Conservation (phyloP, 2,797 vertebrate genomes). For the Arrhamphus sclerolepis region DNA sequence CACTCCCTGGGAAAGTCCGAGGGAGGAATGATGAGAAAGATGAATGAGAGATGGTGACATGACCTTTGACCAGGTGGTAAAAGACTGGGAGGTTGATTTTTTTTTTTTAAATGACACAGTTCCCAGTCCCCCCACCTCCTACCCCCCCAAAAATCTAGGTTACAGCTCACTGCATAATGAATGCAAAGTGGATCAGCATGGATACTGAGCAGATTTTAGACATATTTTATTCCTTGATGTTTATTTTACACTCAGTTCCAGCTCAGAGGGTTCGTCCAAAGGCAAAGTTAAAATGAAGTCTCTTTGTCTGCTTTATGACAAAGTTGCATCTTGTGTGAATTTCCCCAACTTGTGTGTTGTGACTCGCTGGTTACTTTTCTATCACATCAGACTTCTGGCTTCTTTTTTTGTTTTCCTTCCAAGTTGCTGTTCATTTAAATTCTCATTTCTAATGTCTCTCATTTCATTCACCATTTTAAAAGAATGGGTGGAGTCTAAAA, state of each 20-base stretch:
- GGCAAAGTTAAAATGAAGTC: conserved; percentile 33
- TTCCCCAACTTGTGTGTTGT: not conserved
- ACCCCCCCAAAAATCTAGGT: conserved; percentile 39
- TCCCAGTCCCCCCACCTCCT: too few relatives aligned
- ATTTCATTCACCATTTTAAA: too few relatives aligned
- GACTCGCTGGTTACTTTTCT: conserved; percentile 6
- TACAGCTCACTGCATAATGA: conserved; percentile 42
- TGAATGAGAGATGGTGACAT: conserved; percentile 54
- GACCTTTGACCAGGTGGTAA: conserved; percentile 59
- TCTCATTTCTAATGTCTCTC: too few relatives aligned
- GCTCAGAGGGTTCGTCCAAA: conserved; percentile 32
- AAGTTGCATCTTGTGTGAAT: conserved; percentile 18
- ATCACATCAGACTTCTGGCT: too few relatives aligned
- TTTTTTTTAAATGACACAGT: too few relatives aligned
- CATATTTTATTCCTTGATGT: conserved; percentile 56
- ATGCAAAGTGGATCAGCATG: conserved; percentile 40
- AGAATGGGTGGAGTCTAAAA: too few relatives aligned
- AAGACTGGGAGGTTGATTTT: conserved; percentile 41
- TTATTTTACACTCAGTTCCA: conserved; percentile 39
- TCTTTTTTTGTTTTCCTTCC: too few relatives aligned
- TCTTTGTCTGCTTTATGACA: conserved; percentile 27
- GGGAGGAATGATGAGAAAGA: conserved; percentile 29
- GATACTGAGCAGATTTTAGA: conserved; percentile 45
- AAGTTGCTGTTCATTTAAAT: too few relatives aligned
- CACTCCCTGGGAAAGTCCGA: conserved; percentile 33